Conservation (phyloP, 1,140 invertebrate species). For the Adoxophyes honmai region DNA sequence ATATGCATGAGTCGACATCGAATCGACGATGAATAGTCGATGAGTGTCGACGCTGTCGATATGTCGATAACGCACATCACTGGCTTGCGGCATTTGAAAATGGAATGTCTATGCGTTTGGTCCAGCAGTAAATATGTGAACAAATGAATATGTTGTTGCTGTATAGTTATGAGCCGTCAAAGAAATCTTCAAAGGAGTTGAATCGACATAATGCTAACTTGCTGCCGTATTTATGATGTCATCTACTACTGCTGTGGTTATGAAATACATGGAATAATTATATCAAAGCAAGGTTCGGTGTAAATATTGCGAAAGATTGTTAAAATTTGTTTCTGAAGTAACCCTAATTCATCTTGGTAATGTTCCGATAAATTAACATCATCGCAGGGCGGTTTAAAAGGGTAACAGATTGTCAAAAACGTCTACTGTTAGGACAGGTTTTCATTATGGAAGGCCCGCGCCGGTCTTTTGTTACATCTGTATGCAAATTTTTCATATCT, state of each 20-base stretch:
- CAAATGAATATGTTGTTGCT: no score
- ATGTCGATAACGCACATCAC: constrained; percentile 28
- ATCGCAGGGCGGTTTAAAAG: not conserved
- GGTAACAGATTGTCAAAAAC: constrained; percentile 14
- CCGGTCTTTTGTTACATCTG: constrained; percentile 34
- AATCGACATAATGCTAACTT: no score
- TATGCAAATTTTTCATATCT: constrained; percentile 56
- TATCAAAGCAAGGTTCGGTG: no score
- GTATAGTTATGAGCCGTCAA: no score
- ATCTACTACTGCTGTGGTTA: no score
- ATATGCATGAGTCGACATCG: constrained; percentile 52
- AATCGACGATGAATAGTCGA: constrained; percentile 50
- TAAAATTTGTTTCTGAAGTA: not conserved
- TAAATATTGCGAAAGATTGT: no score
- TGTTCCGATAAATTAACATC: constrained; percentile 4
- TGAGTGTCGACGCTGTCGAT: constrained; percentile 36
- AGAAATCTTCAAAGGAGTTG: no score
- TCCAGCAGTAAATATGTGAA: no score
- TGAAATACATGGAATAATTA: no score
- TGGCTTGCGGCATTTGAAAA: constrained; percentile 13
- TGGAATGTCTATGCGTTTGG: not conserved
- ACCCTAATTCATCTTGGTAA: not conserved
- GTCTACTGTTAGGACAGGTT: constrained; percentile 19
- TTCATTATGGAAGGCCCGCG: constrained; percentile 26
- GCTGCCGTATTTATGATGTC: no score